phyloP scores from a whole-genome alignment of 2,113 vertebrate genomes.

The Narcine bancroftii region DNA sequence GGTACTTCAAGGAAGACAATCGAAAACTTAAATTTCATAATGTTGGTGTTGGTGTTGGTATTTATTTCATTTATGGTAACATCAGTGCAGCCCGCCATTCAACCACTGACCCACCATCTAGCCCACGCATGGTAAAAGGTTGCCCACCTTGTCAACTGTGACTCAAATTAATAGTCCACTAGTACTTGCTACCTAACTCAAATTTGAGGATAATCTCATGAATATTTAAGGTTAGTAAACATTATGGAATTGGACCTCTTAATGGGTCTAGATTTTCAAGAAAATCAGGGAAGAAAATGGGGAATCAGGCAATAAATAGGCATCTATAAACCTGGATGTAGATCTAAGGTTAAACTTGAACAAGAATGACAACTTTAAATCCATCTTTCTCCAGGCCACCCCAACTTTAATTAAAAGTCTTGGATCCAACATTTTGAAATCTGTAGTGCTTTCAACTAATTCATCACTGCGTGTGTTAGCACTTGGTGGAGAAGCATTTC shows the following conservation, averaged over 20 bases:
- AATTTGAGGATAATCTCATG: not conserved
- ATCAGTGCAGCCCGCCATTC: too few relatives aligned
- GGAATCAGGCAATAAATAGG: not conserved
- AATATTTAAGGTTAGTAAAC: not conserved
- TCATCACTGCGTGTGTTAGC: slow-evolving; percentile 78
- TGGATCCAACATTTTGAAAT: slow-evolving; percentile 60
- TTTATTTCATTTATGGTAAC: too few relatives aligned
- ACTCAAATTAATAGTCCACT: not conserved
- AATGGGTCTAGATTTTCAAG: not conserved
- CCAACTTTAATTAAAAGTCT: slow-evolving; percentile 79
- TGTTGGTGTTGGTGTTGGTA: too few relatives aligned
- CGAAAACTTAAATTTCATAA: too few relatives aligned
- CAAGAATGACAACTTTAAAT: not conserved
- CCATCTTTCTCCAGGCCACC: slow-evolving; percentile 62
- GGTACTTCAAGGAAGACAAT: too few relatives aligned
- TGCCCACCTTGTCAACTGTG: too few relatives aligned
- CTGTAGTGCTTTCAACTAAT: slow-evolving; percentile 61
- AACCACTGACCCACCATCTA: too few relatives aligned
- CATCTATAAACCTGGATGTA: not conserved
- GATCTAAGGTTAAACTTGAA: not conserved
- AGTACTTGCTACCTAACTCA: not conserved
- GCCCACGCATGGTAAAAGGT: too few relatives aligned
- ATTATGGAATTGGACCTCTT: not conserved
- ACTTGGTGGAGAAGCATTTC: slow-evolving; percentile 85
- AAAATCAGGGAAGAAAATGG: not conserved